Conservation (phyloP, 2,888 invertebrate species). For the Petrolisthes manimaculis region DNA sequence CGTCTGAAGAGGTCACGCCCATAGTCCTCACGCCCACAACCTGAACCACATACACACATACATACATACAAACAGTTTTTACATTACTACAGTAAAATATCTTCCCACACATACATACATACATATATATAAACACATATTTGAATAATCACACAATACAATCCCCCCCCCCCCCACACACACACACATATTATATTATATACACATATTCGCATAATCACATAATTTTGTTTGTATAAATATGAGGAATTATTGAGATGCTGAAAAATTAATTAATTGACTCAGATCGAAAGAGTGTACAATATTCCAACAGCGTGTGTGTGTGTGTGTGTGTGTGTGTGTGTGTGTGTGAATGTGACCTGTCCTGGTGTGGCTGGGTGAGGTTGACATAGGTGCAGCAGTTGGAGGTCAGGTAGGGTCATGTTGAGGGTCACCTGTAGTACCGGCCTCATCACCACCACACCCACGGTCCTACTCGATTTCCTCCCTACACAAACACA, state of each 20-base stretch:
- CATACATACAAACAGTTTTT: neutral
- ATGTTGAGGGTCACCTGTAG: neutral
- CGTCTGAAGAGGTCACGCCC: slow-evolving; percentile 24
- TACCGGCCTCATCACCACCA: neutral
- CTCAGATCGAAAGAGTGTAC: no score
- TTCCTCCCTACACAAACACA: neutral
- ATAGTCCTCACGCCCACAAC: slow-evolving; percentile 13
- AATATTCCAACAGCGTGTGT: no score
- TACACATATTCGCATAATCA: slow-evolving; percentile 3
- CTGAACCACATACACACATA: neutral
- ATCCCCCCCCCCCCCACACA: neutral
- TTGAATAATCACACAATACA: neutral
- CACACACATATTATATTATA: slow-evolving; percentile 2
- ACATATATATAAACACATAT: slow-evolving; percentile 24
- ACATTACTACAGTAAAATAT: neutral
- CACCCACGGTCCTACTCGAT: neutral
- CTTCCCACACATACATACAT: slow-evolving; percentile 4
- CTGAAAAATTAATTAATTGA: no score
- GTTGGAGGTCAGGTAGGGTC: neutral
- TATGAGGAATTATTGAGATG: no score
- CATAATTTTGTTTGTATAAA: no score
- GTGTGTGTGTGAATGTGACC: neutral
- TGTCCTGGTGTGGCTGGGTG: slow-evolving; percentile 2
- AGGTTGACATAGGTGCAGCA: slow-evolving; percentile 16
- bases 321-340: no score